These are phyloP conservation scores for Ptychodera flava DNA, from an alignment of 35 echinoderm and acorn worm genomes.

Conservation along the genomic window DNA sequence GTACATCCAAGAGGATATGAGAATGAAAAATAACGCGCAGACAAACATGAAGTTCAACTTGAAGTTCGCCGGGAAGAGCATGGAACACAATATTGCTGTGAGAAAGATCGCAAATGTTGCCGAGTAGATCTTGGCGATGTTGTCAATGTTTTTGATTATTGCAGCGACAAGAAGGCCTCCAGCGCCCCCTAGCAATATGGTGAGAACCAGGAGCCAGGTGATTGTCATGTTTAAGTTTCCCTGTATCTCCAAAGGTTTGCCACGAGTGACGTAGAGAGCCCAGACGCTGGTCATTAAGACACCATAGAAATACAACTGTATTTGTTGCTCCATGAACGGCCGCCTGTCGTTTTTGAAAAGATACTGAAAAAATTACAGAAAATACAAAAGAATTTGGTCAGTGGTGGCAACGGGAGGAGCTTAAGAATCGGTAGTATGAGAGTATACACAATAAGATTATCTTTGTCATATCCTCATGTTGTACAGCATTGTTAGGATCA, in stretches of 20 bases:
- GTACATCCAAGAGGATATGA: not conserved
- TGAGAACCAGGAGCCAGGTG: not conserved
- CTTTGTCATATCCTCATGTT: too few relatives aligned
- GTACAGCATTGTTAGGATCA: too few relatives aligned
- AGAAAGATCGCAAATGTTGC: not conserved
- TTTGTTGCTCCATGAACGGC: not conserved
- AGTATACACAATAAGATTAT: too few relatives aligned
- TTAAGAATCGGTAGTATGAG: too few relatives aligned
- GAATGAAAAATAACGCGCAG: not conserved
- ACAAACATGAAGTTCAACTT: not conserved
- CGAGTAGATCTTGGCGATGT: not conserved
- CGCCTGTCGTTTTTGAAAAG: not conserved
- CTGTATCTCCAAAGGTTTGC: not conserved
- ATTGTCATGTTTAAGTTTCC: not conserved
- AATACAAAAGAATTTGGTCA: too few relatives aligned
- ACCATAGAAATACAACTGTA: not conserved
- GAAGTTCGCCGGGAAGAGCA: not conserved
- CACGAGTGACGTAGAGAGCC: not conserved
- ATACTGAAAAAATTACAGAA: too few relatives aligned
- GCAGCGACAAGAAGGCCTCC: not conserved
- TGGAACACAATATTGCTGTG: not conserved
- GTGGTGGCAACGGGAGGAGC: too few relatives aligned
- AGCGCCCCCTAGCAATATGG: not conserved
- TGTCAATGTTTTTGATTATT: not conserved
- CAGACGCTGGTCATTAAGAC: not conserved